Percentiles rank a stretch among this genome's conserved stretches.
These are phyloP conservation scores for Agriotes lineatus DNA, from an alignment of 2,888 invertebrate genomes.

Conservation along the genomic window DNA sequence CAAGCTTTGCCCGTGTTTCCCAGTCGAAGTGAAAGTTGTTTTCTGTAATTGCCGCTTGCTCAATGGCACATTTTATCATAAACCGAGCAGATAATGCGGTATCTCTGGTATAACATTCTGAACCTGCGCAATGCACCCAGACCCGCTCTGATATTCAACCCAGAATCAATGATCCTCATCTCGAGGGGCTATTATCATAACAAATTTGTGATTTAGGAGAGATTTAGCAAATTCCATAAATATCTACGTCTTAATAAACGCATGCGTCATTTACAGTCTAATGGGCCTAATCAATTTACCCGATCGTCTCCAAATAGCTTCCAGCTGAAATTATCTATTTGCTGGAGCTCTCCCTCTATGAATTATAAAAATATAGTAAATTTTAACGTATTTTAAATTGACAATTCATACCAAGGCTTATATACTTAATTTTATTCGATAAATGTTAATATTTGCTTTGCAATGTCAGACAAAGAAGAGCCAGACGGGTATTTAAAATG, in stretches of 20 bases:
- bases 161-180: conserved; percentile 50
- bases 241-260: background rate
- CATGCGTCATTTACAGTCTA: background rate
- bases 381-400: no score
- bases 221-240: conserved; percentile 2
- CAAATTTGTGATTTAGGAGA: conserved; percentile 41
- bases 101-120: conserved; percentile 47
- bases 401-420: no score
- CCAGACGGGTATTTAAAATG: no score
- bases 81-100: conserved; percentile 47
- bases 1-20: conserved; percentile 7
- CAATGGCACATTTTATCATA: conserved; percentile 34
- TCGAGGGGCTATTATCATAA: conserved; percentile 43
- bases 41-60: conserved; percentile 22
- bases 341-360: no score
- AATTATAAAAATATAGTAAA: no score
- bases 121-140: conserved; percentile 45
- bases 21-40: conserved; percentile 50
- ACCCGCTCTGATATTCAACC: conserved; percentile 41
- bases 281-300: no score
- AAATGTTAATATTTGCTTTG: no score
- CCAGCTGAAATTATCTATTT: no score
- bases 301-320: no score
- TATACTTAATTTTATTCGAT: no score
- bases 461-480: no score